These are phyloP conservation scores for Nomada ruficornis DNA, from an alignment of 2,888 invertebrate genomes.

Conservation along the genomic window DNA sequence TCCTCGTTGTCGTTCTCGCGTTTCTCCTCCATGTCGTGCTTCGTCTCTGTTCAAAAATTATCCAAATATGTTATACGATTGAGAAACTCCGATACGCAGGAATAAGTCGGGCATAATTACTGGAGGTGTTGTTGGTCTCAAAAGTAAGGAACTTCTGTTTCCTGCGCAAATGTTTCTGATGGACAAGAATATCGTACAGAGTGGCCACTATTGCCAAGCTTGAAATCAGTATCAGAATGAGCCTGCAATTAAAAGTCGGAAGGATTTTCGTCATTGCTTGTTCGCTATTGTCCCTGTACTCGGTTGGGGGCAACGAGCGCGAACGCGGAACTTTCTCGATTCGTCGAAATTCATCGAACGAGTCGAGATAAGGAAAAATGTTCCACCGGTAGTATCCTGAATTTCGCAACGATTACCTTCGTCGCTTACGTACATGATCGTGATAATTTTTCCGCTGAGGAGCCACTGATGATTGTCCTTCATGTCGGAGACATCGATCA, in stretches of 20 bases:
- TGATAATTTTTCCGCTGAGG: slow-evolving; percentile 77
- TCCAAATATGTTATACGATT: neutral
- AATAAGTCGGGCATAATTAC: slow-evolving; percentile 14
- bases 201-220: slow-evolving; percentile 79
- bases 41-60: slow-evolving; percentile 19
- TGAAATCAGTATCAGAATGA: slow-evolving; percentile 68
- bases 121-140: slow-evolving; percentile 66
- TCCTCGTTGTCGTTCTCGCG: slow-evolving; percentile 60
- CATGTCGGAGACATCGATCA: slow-evolving; percentile 80
- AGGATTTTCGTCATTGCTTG: neutral
- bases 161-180: slow-evolving; percentile 68
- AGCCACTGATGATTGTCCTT: slow-evolving; percentile 78
- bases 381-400: neutral
- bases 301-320: too few species aligned
- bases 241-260: slow-evolving; percentile 63
- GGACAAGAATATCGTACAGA: slow-evolving; percentile 77
- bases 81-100: too few species aligned
- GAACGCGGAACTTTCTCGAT: too few species aligned
- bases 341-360: too few species aligned
- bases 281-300: too few species aligned
- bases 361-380: neutral
- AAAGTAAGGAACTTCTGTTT: slow-evolving; percentile 38
- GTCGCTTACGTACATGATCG: slow-evolving; percentile 79
- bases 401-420: too few species aligned
- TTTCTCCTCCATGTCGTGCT: slow-evolving; percentile 54